phyloP scores from a whole-genome alignment of 1,140 invertebrate genomes.

The Drosophila dunni region DNA sequence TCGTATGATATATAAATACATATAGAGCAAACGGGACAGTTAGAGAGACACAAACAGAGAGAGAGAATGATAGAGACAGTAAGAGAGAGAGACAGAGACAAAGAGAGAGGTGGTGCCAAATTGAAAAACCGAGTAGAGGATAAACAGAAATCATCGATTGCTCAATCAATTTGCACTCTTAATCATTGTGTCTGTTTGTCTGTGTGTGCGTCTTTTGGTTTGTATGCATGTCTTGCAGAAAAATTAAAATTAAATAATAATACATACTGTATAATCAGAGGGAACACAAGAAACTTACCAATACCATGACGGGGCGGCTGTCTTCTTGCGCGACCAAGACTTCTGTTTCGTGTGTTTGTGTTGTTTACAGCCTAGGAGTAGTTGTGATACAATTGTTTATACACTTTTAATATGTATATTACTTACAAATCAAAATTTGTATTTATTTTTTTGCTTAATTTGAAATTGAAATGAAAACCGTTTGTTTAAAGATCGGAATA shows the following conservation, averaged over 20 bases:
- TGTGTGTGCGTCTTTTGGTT: slow-evolving; percentile 30
- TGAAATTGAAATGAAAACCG: slow-evolving; percentile 3
- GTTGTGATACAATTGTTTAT: slow-evolving; percentile 67
- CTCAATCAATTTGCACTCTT: background rate
- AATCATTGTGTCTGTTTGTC: slow-evolving; percentile 19
- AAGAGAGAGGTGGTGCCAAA: slow-evolving; percentile 1
- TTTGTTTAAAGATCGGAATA: slow-evolving; percentile 30
- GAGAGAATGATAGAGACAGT: slow-evolving; percentile 10
- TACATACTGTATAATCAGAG: slow-evolving; percentile 3
- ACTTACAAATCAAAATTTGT: slow-evolving; percentile 25
- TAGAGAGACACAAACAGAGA: slow-evolving; percentile 20
- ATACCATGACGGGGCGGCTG: slow-evolving; percentile 85
- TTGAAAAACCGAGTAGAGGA: slow-evolving; percentile 14
- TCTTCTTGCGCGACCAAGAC: slow-evolving; percentile 85
- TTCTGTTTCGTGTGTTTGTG: slow-evolving; percentile 85
- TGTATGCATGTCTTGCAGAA: slow-evolving; percentile 32
- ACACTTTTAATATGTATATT: slow-evolving; percentile 43
- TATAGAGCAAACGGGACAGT: slow-evolving; percentile 20
- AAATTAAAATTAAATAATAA: background rate
- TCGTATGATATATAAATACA: background rate
- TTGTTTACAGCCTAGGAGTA: slow-evolving; percentile 84
- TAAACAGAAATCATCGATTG: background rate
- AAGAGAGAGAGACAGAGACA: background rate
- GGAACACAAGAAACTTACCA: slow-evolving; percentile 73
- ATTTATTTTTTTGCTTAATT: slow-evolving; percentile 21